Base-by-base conservation (phyloP, 2,113 vertebrate genomes). In the Lathamus discolor region DNA sequence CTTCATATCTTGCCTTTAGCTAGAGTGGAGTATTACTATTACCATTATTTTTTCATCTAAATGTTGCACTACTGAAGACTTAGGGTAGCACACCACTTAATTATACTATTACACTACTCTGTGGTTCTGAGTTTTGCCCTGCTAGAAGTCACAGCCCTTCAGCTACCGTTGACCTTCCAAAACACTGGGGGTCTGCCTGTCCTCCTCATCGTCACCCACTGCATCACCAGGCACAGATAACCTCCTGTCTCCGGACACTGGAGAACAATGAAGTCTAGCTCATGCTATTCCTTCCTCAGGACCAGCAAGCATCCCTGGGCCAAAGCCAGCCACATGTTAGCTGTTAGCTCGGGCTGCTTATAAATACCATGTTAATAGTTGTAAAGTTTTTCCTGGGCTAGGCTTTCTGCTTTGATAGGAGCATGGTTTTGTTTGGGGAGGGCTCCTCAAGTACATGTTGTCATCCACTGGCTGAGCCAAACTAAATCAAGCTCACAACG, bases 1-100 rank as follows among this genome's bases (percentile, higher is more conserved):
- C 54, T 94, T 95, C 78, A 93, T 88, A 44, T 75, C 74, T 94
- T 90, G 83, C 88, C 92, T 90, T 90, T 88, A 84, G 92, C 86
- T 90, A 86, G 24, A 86, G 48, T 52, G 72, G 18, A 7, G 11
- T 18, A 37, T 84, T 41, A 72, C 55, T 90, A 74, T 87, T 77
- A 81, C 49, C 66, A 93, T 94, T 93, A 86, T 46, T 93, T 83
- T 94, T 96, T 94, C 33, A 90, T 92, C 74, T 86, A 86, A 83
- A 52, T 24, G 25, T 75, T 72, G 7, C 27, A 67, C 35, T 27
- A 48, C 17, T 48, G 64, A 64, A 52, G 23, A 46, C 19, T 72
- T 46, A 51, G 39, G 25, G 29, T 37, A 83, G 67, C 43, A 55
- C 22, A 72, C 12, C 9, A 49, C 48, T 59, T 68, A 90, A 77